Evolutionary conservation across 2,797 vertebrate genomes (phyloP).

Genomic region (Kryptolebias ocellatus): DNA sequence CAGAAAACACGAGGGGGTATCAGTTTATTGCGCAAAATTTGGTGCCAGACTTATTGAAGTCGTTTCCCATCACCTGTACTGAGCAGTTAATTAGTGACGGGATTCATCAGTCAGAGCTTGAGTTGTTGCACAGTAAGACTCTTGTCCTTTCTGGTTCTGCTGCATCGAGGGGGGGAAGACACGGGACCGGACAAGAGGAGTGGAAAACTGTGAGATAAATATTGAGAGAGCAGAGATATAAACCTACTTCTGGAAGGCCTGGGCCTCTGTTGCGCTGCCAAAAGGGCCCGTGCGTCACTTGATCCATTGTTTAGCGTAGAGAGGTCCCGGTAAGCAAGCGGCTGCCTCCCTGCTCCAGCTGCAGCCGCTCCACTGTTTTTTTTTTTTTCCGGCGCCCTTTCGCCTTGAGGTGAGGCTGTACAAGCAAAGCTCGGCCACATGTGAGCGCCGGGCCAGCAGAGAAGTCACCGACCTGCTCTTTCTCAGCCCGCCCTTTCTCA

Average conservation of each 20-base stretch:
- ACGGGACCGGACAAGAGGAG: conserved; percentile 54
- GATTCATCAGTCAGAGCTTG: not conserved
- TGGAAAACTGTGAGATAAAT: conserved; percentile 80
- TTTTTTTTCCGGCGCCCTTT: too few species aligned
- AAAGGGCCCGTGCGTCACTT: conserved; percentile 75
- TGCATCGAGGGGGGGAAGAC: conserved; percentile 15
- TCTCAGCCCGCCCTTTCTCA: conserved; percentile 21
- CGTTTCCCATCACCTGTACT: conserved; percentile 24
- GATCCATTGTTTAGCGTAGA: conserved; percentile 83
- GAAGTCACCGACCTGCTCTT: conserved; percentile 47
- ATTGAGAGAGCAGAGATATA: conserved; percentile 76
- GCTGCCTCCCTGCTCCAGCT: conserved; percentile 74
- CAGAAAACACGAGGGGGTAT: conserved; percentile 17
- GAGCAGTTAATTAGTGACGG: not conserved
- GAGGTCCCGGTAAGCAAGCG: conserved; percentile 75
- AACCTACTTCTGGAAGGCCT: conserved; percentile 68
- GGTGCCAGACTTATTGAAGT: too few species aligned
- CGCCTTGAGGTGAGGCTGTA: conserved; percentile 80
- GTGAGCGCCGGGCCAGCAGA: conserved; percentile 60
- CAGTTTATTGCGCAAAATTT: conserved; percentile 16
- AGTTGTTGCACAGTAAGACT: conserved; percentile 24
- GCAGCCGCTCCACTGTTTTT: conserved; percentile 81
- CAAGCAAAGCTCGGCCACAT: conserved; percentile 79
- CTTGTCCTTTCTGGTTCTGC: conserved; percentile 40
- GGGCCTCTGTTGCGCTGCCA: conserved; percentile 78